Base-by-base conservation (phyloP, 2,113 vertebrate genomes). In the Thinocorus orbignyianus region DNA sequence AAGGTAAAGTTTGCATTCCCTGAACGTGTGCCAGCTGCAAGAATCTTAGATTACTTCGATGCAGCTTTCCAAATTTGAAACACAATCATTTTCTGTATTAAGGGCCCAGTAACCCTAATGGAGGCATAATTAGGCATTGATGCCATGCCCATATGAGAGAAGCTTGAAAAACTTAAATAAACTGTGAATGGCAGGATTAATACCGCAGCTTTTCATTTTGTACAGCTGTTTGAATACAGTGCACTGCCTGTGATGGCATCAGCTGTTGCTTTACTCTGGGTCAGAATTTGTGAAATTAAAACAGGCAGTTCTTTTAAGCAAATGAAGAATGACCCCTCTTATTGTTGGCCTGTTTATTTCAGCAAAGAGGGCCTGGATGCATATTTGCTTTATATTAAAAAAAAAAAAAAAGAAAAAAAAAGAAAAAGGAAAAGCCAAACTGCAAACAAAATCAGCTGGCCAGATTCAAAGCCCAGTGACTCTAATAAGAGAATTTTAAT, bases 201-300 rank as follows among this genome's bases (percentile, higher is more conserved):
- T 93, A 85, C 92, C 24, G 1, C 66, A 72, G 93, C 88, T 92
- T 93, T 95, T 82, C 91, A 70, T 97, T 96, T 87, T 69, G 77
- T 91, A 89, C 93, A 95, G 86, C 93, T 96, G 92, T 92, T 96
- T 93, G 96, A 97, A 93, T 95, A 96, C 92, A 96, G 93, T 91
- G 13, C 77, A 19, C 72, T 94, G 95, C 78, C 93, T 96, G 80
- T 95, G 92, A 94, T 16, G 65, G 83, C 86, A 97, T 95, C 91
- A 86, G 86, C 93, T 95, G 88, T 76, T 92, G 91, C 92, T 91
- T 93, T 87, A 81, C 77, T 73, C 52, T 35, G 30, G 31, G 42
- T 82, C 85, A 81, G 81, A 81, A 87, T 52, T 91, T 84, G 70
- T 80, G 57, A 82, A 81, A 62, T 58, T 80, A 94, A 95, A 96